Evolutionary conservation across 2,797 vertebrate genomes (phyloP), one percentile per base, ranked within the genome.

Genomic region (Alcedo atthis): DNA sequence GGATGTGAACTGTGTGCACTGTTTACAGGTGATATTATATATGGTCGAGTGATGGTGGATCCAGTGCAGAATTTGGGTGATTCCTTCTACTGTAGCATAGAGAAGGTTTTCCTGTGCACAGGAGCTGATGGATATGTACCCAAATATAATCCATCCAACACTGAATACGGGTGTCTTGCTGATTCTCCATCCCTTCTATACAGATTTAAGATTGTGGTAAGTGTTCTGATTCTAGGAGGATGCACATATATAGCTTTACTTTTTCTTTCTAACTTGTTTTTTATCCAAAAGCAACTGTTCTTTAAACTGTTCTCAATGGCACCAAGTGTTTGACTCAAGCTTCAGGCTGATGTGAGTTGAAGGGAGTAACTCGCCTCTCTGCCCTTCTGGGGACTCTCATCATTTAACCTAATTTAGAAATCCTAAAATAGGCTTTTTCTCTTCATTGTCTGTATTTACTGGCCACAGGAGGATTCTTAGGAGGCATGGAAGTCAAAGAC

Each of bases 41-140:
- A 99, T 1, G 98, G 98, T 11, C 99, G 98, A 10, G 98, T 99
- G 91, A 99, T 99, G 98, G 99, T 99, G 94, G 99, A 99, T 94
- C 99, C 99, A 5, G 99, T 99, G 85, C 99, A 99, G 97, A 99
- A 99, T 91, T 97, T 99, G 32, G 99, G 99, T 28, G 98, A 98
- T 86, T 98, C 99, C 25, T 99, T 99, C 97, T 97, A 98, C 97
- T 99, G 99, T 81, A 99, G 97, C 97, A 99, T 99, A 16, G 99
- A 99, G 96, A 99, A 99, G 89, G 99, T 99, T 76, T 99, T 99
- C 95, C 98, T 99, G 7, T 99, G 99, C 96, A 98, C 99, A 0
- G 99, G 99, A 17, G 98, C 98, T 4, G 99, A 99, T 57, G 99
- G 99, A 85, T 99, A 99, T 8, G 98, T 99, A 10, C 99, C 99